phyloP scores from a whole-genome alignment of 2,113 vertebrate genomes.

The Columba janthina region DNA sequence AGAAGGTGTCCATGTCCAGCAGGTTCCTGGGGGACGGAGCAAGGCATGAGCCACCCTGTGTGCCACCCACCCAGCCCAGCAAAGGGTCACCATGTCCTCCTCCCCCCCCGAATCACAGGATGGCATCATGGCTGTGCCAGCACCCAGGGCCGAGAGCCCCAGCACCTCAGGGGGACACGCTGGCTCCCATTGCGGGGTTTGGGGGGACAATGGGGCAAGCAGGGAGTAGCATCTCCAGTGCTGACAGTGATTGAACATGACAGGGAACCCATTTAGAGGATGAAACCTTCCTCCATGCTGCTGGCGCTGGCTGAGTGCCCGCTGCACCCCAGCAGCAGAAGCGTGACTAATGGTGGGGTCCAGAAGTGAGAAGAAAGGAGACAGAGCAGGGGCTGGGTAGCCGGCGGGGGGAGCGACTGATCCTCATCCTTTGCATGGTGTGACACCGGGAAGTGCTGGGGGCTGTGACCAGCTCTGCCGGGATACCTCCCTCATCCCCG shows the following conservation, averaged over 20 bases:
- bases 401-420: not conserved
- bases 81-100: not conserved
- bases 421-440: not conserved
- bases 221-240: not conserved
- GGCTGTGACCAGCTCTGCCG: not conserved
- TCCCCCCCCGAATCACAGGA: not conserved
- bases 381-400: not conserved
- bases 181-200: not conserved
- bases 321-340: not conserved
- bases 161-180: accelerated
- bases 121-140: not conserved
- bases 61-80: not conserved
- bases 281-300: not conserved
- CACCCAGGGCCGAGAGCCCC: not conserved
- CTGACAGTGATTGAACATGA: constrained; percentile 59
- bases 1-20: constrained; percentile 94
- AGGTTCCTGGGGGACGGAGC: constrained; percentile 80
- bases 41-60: not conserved
- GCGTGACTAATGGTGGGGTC: not conserved
- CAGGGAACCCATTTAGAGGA: constrained; percentile 58
- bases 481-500: not conserved
- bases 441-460: not conserved
- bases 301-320: constrained; percentile 4
- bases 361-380: not conserved
- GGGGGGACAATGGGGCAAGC: not conserved